Conservation (phyloP, 2,113 vertebrate genomes). For the Vireo altiloquus region DNA sequence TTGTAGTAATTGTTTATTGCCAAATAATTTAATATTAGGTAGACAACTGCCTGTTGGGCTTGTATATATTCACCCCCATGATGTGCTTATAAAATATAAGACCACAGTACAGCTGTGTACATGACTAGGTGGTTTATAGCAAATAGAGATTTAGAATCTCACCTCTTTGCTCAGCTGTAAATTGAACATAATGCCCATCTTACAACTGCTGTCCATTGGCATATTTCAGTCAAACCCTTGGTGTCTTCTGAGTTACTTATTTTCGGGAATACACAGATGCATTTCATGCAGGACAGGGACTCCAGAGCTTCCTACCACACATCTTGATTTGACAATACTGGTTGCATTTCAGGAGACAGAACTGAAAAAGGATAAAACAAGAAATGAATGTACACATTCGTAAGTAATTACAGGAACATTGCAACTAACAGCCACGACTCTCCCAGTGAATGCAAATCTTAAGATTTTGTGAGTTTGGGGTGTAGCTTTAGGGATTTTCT, state of each 20-base stretch:
- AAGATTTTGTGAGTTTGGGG: neutral
- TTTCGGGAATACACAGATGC: neutral
- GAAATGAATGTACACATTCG: neutral
- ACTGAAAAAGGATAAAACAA: neutral
- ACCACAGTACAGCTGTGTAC: neutral
- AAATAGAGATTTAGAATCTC: neutral
- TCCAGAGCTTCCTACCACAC: neutral
- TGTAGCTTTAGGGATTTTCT: neutral
- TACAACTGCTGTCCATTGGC: neutral
- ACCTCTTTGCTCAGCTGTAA: neutral
- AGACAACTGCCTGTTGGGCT: neutral
- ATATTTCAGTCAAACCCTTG: neutral
- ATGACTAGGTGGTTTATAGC: neutral
- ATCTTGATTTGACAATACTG: neutral
- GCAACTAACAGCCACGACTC: neutral
- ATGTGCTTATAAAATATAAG: neutral
- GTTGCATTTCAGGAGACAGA: neutral
- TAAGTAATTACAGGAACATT: neutral
- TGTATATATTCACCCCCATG: neutral
- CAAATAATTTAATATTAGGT: neutral
- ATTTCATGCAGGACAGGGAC: neutral
- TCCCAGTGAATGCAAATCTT: neutral
- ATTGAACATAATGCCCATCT: neutral
- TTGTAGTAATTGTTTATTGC: neutral
- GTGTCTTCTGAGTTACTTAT: neutral